Conservation (phyloP, 1,140 invertebrate genomes). For the Listronotus oregonensis region DNA sequence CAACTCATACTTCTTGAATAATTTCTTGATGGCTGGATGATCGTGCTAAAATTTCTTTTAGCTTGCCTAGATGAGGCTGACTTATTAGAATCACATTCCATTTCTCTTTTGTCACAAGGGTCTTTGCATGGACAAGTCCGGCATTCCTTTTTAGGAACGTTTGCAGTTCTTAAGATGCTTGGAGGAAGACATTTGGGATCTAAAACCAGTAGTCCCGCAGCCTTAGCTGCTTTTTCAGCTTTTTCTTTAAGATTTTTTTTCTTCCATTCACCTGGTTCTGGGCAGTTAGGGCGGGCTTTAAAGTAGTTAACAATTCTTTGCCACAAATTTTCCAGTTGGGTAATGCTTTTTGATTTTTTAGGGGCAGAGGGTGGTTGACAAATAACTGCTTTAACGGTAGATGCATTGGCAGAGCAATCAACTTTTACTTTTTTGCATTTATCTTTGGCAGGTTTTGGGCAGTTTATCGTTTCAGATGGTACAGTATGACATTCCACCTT, state of each 20-base stretch:
- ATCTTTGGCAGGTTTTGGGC: neutral
- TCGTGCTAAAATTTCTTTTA: constrained; percentile 20
- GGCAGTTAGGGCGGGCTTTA: constrained; percentile 48
- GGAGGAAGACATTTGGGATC: constrained; percentile 39
- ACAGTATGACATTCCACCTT: neutral
- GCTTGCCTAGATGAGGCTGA: neutral
- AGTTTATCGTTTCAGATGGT: neutral
- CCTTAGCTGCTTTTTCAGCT: constrained; percentile 44
- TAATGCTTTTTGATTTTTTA: constrained; percentile 14
- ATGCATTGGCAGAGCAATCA: neutral
- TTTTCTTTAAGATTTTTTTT: constrained; percentile 39
- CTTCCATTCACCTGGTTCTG: constrained; percentile 45
- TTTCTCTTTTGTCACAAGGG: neutral
- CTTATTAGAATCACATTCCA: neutral
- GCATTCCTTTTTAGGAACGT: constrained; percentile 18
- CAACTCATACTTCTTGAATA: constrained; percentile 20
- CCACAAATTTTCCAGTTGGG: constrained; percentile 33
- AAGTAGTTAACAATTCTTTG: constrained; percentile 46
- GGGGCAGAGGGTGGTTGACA: neutral
- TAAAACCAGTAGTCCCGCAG: constrained; percentile 41
- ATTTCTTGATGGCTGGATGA: neutral
- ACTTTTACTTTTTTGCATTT: neutral
- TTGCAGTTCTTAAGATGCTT: neutral
- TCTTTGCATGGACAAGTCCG: constrained; percentile 15
- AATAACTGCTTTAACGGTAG: neutral